These are phyloP conservation scores for Lytechinus variegatus DNA, from an alignment of 35 echinoderm and acorn worm species.

Conservation along the genomic window DNA sequence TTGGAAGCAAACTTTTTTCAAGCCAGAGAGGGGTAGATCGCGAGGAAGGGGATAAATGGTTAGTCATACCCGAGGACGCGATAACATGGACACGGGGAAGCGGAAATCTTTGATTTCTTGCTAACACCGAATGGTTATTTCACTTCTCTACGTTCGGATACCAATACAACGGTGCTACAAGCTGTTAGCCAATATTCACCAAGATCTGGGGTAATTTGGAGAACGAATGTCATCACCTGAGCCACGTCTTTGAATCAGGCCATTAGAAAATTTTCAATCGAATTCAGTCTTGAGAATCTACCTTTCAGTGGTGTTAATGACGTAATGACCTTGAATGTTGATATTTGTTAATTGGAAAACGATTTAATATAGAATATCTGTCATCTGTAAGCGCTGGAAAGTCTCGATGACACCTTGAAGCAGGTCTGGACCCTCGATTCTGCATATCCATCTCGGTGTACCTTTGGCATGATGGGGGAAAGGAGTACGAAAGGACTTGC, in stretches of 20 bases:
- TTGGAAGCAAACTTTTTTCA: slow-evolving; percentile 5
- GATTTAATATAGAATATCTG: background rate
- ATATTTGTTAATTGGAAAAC: background rate
- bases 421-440: background rate
- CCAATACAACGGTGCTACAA: background rate
- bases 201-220: background rate
- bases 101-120: slow-evolving; percentile 44
- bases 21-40: background rate
- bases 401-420: no score
- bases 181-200: slow-evolving; percentile 1
- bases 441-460: background rate
- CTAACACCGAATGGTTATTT: slow-evolving; percentile 15
- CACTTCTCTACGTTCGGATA: background rate
- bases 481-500: background rate
- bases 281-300: background rate
- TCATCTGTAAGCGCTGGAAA: no score
- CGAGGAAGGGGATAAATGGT: background rate
- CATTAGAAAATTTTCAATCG: background rate
- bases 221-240: background rate
- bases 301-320: background rate
- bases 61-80: background rate
- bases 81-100: slow-evolving; percentile 8
- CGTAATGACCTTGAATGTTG: background rate
- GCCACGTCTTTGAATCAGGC: background rate
- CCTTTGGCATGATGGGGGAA: background rate